Conservation (phyloP, 2,888 invertebrate genomes). For the Phragmatobia fuliginosa region DNA sequence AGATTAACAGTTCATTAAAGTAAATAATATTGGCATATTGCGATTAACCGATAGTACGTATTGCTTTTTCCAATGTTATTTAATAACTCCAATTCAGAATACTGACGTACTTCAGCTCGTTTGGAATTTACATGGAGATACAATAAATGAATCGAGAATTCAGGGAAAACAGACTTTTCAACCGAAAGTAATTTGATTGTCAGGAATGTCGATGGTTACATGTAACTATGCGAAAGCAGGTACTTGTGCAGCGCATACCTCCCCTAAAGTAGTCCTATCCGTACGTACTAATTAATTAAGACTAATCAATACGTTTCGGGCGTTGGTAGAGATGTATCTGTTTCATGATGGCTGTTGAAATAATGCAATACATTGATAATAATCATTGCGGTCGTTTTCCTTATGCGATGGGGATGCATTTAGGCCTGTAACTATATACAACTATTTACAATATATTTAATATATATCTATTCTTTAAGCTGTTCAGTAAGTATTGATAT, state of each 20-base stretch:
- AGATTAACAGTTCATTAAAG: neutral
- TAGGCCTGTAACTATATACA: no score
- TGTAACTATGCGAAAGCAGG: neutral
- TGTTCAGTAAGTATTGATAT: no score
- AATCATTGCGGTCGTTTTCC: neutral
- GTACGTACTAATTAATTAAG: no score
- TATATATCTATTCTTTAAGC: no score
- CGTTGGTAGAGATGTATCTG: neutral
- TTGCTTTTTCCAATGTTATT: neutral
- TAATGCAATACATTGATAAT: neutral
- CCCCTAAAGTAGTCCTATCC: neutral
- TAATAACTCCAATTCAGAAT: neutral
- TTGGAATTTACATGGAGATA: neutral
- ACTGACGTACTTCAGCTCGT: neutral
- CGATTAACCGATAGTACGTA: neutral
- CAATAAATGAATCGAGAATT: neutral
- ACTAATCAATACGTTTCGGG: neutral
- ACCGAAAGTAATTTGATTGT: no score
- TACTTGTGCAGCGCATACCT: neutral
- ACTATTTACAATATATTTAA: no score
- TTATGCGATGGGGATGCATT: neutral
- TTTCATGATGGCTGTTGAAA: neutral
- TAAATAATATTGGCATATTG: neutral
- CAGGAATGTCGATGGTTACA: neutral
- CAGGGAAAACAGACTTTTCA: neutral